These are phyloP conservation scores for Cephus pygmeus DNA, from an alignment of 2,888 invertebrate species.

Conservation along the genomic window DNA sequence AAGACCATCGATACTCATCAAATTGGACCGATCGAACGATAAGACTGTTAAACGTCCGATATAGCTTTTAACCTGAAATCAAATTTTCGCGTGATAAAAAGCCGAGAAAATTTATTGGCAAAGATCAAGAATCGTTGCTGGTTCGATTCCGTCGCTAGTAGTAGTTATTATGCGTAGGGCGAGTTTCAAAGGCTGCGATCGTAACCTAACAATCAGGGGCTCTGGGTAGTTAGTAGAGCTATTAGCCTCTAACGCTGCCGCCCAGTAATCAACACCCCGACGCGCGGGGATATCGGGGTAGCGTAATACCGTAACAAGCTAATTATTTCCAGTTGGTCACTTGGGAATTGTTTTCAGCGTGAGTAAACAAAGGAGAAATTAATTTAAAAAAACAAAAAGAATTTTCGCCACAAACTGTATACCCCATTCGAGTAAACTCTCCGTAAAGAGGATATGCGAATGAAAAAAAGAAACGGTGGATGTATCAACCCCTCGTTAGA, in stretches of 20 bases:
- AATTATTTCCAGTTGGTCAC: conserved; percentile 31
- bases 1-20: neutral
- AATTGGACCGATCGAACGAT: neutral
- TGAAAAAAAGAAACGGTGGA: neutral
- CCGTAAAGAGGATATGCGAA: neutral
- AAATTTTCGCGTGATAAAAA: neutral
- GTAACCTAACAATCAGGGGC: conserved; percentile 44
- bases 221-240: conserved; percentile 41
- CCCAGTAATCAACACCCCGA: conserved; percentile 40
- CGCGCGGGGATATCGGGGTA: conserved; percentile 6
- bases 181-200: conserved; percentile 41
- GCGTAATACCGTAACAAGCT: conserved; percentile 29
- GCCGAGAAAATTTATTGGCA: neutral
- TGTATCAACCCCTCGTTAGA: neutral
- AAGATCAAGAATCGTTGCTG: neutral
- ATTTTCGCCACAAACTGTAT: neutral
- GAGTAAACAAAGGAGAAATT: neutral
- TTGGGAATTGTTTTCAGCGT: conserved; percentile 18
- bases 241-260: conserved; percentile 38
- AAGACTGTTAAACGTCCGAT: neutral
- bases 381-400: neutral
- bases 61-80: neutral
- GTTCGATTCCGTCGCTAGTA: conserved; percentile 4
- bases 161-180: conserved; percentile 27
- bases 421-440: neutral